Evolutionary conservation across 2,888 invertebrate genomes (phyloP).

Genomic region (Sturmia bella): DNA sequence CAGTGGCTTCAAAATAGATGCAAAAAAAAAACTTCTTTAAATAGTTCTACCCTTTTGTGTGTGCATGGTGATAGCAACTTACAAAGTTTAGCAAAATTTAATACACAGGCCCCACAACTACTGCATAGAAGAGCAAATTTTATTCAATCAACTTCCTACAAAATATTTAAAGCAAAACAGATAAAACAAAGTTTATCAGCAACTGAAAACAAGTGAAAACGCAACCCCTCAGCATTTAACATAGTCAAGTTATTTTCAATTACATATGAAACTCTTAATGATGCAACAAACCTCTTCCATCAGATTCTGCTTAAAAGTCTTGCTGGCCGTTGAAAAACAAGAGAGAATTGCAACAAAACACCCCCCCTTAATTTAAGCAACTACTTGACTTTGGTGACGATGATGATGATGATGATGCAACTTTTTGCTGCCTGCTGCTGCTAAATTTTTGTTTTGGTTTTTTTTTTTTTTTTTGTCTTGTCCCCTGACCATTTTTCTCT

Average conservation of each 20-base stretch:
- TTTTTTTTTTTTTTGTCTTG: background rate
- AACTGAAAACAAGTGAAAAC: constrained; percentile 5
- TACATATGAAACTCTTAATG: constrained; percentile 34
- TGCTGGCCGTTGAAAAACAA: background rate
- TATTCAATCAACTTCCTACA: constrained; percentile 17
- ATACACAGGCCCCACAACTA: constrained; percentile 6
- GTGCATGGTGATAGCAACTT: background rate
- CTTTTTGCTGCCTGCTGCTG: background rate
- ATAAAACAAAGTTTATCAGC: background rate
- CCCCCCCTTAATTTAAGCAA: background rate
- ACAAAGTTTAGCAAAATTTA: constrained; percentile 13
- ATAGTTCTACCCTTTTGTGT: background rate
- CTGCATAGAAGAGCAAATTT: background rate
- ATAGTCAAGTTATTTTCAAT: constrained; percentile 51
- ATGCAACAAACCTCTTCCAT: background rate
- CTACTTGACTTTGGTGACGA: background rate
- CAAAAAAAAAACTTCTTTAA: constrained; percentile 20
- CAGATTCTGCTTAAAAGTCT: background rate
- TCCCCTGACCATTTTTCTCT: constrained; percentile 29
- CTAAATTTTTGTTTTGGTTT: background rate
- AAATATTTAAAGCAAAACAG: constrained; percentile 26
- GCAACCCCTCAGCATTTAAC: constrained; percentile 6
- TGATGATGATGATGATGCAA: constrained; percentile 13
- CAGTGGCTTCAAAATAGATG: constrained; percentile 25
- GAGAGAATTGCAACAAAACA: background rate